phyloP scores from a whole-genome alignment of 2,888 invertebrate species.

The Oxycera nigricornis region DNA sequence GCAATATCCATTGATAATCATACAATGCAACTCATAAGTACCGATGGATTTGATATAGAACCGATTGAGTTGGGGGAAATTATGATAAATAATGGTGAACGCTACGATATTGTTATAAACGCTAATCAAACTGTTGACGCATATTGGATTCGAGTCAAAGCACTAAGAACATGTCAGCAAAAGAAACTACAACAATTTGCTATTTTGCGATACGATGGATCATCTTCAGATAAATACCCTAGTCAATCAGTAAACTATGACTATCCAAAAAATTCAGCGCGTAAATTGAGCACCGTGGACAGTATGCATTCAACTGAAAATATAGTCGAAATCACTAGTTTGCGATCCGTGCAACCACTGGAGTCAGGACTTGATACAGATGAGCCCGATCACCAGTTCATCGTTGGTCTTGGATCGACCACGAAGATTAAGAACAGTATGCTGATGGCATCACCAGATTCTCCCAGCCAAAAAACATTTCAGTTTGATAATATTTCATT shows the following conservation, averaged over 20 bases:
- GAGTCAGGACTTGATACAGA: neutral
- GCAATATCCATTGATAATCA: constrained; percentile 80
- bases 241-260: neutral
- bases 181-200: neutral
- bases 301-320: neutral
- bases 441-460: neutral
- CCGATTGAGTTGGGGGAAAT: constrained; percentile 69
- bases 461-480: neutral
- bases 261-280: neutral
- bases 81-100: constrained; percentile 81
- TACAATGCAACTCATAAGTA: constrained; percentile 72
- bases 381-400: neutral
- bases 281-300: neutral
- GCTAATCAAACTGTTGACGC: constrained; percentile 63
- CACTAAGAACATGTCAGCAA: neutral
- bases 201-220: constrained; percentile 20
- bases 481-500: constrained; percentile 7
- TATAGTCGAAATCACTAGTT: neutral
- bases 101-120: constrained; percentile 78
- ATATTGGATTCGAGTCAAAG: constrained; percentile 31
- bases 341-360: neutral
- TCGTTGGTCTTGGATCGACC: neutral
- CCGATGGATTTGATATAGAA: constrained; percentile 75
- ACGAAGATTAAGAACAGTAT: neutral
- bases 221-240: constrained; percentile 48